Evolutionary conservation across 2,113 vertebrate species (phyloP).

Genomic region (Marmota monax): DNA sequence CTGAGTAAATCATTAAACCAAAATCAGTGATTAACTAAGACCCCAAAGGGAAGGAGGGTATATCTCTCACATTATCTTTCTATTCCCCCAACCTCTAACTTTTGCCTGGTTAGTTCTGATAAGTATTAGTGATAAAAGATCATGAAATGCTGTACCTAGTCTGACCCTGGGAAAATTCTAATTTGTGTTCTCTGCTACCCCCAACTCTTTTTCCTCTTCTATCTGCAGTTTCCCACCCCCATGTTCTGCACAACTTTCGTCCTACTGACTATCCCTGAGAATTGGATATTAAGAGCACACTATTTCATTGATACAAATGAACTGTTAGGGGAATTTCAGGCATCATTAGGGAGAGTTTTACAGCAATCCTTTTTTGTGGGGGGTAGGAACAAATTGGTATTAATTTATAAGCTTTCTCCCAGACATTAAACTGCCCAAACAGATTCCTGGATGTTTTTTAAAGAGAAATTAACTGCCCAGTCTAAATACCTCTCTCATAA

Average conservation of each 20-base stretch:
- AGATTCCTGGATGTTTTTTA: neutral
- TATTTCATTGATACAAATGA: neutral
- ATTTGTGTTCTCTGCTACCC: neutral
- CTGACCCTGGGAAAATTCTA: conserved; percentile 12
- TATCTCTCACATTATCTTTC: conserved; percentile 58
- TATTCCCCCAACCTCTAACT: neutral
- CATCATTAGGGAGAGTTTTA: neutral
- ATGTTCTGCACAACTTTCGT: neutral
- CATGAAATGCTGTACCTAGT: neutral
- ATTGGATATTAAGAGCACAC: neutral
- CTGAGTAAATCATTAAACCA: conserved; percentile 65
- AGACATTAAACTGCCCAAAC: conserved; percentile 38
- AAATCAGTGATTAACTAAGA: conserved; percentile 74
- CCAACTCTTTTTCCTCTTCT: neutral
- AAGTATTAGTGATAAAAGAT: conserved; percentile 53
- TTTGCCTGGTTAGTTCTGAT: conserved; percentile 50
- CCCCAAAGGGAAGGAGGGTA: neutral
- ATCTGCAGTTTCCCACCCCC: too few species aligned
- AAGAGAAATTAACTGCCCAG: neutral
- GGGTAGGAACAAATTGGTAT: neutral
- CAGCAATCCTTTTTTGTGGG: neutral
- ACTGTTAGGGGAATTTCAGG: neutral
- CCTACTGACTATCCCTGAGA: neutral
- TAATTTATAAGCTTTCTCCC: conserved; percentile 17
- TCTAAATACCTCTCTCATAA: neutral